Evolutionary conservation across 2,113 vertebrate genomes (phyloP), one percentile per base, ranked within the genome.

Genomic region (Takifugu flavidus): DNA sequence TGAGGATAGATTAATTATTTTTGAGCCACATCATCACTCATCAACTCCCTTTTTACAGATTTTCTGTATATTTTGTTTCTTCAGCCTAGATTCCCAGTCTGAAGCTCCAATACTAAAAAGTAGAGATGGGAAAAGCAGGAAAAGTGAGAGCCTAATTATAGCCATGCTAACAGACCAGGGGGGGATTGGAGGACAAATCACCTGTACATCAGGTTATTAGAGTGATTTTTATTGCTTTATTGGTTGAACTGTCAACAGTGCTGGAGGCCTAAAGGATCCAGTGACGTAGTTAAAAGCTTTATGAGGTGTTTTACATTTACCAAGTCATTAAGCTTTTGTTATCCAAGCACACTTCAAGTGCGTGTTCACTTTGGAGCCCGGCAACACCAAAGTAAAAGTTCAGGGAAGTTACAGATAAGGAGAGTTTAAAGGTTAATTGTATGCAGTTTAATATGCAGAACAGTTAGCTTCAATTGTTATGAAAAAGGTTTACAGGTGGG

Each of bases 111-210:
- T 29, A 49, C 10, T 25, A 25, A 63, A 14, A 28, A 6, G 49
- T 15, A 56, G 12, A 54, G n/a, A 51, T 47, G 39, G 56, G 45
- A 28, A 63, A 57, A 53, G 2, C 34, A 46, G 45, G 12, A 59
- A 50, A 53, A 72, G 27, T 29, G 2, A 56, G 43, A 46, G 55
- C 34, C 20, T 8, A 44, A 20, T 28, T 26, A 25, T 53, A 15
- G 56, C 49, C 34, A 50, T 42, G 57, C 63, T 56, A 67, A 65
- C 39, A 65, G 74, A 55, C 53, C 6, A 4, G 42, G 6, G 56
- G 8, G 20, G 27, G 47, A 67, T 69, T 58, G 69, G 3, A 20
- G 43, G 49, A 26, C 12, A 49, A 73, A 73, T 62, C 50, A 73
- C 39, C 75, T 47, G 47, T 51, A 56, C 20, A n/a, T 59, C 6